Base-by-base conservation (phyloP, 2,888 invertebrate genomes). In the Lepetodrilus schrolli region DNA sequence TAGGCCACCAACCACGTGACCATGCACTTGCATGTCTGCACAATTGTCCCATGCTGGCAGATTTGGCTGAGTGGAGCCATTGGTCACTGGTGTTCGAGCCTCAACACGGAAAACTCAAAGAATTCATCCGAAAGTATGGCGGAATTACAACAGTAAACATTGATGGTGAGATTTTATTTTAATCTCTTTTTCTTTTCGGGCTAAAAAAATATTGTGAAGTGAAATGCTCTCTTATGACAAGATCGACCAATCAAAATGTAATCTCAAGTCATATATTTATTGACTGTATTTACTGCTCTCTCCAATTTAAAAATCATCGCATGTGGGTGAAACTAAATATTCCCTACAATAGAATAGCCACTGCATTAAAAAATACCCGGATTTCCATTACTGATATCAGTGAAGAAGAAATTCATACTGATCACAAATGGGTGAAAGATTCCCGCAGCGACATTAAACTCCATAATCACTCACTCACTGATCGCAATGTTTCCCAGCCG, bases 41-140 rank as follows among this genome's bases (percentile, higher is more conserved):
- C 73, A 86, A 81, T 76, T 90, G 89, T 74, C 90, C 89, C 8
- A 77, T 90, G 66, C 75, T 90, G 78, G 88, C 82, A 50, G 85
- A 90, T 74, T 58, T 90, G 69, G 80, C 77, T 0, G 81, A 76
- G 17, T 89, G 89, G 88, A 86, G 86, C 38, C 87, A 88, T 76
- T 90, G 90, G 90, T 71, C 80, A 37, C 73, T 86, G 21, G 85
- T 89, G 36, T 90, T 89, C 81, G 84, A 87, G 75, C 88, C 90
- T 5, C 84, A 88, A 78, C 81, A 84, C 49, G 89, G 89, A 1
- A 82, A 82, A 48, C 80, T 90, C 71, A 86, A 86, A 70, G 85
- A 86, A 48, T 90, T 90, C 72, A 74, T 90, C 5, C 84, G 86
- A 75, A 88, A 88, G 74, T 83, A 89, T 81, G 89, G 89, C 4